Evolutionary conservation across 1,140 invertebrate species (phyloP).

Genomic region (Bombus polaris): DNA sequence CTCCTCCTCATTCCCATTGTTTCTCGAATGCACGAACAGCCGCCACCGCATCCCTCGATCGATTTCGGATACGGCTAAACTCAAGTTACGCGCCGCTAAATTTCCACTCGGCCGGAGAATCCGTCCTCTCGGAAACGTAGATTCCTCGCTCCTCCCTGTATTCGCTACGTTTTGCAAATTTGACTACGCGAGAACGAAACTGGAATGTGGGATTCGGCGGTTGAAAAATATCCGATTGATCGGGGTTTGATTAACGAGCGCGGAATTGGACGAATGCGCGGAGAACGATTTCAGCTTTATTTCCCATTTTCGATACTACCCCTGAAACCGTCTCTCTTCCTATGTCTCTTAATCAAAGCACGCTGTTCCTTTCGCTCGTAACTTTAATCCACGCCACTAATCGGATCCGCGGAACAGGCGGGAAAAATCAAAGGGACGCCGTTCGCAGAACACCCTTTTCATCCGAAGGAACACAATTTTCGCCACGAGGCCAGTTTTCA

Average conservation of each 20-base stretch:
- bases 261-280: background rate
- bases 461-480: background rate
- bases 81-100: slow-evolving; percentile 1
- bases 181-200: no score
- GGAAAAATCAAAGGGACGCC: no score
- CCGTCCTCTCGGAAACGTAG: background rate
- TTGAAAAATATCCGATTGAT: background rate
- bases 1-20: background rate
- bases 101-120: background rate
- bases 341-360: background rate
- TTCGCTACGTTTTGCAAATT: background rate
- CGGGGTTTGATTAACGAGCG: background rate
- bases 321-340: background rate
- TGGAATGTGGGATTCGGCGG: no score
- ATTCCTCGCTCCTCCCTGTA: background rate
- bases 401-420: background rate
- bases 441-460: background rate
- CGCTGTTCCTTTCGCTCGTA: background rate
- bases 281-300: background rate
- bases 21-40: background rate
- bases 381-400: background rate
- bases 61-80: slow-evolving; percentile 28
- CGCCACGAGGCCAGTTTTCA: background rate
- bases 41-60: background rate
- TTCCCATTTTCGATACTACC: background rate